These are phyloP conservation scores for Anguilla marmorata DNA, from an alignment of 2,797 vertebrate species.

Conservation along the genomic window DNA sequence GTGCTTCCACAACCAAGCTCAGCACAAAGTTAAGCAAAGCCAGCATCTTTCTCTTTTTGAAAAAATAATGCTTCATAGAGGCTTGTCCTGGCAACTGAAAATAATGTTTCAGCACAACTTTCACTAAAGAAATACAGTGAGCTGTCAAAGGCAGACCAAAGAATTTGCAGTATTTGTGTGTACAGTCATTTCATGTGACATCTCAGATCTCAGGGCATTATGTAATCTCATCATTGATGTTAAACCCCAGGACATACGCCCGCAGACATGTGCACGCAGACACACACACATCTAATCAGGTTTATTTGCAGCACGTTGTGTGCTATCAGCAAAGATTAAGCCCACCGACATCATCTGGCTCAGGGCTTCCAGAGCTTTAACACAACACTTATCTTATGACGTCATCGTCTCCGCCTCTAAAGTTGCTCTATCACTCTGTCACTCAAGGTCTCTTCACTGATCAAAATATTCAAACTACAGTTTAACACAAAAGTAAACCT, in stretches of 20 bases:
- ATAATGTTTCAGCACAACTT: not conserved
- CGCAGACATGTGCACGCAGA: not conserved
- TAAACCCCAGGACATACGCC: not conserved
- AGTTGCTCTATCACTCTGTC: not conserved
- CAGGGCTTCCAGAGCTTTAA: not conserved
- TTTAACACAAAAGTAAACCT: not conserved
- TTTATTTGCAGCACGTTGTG: slow-evolving; percentile 28
- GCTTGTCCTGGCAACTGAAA: not conserved
- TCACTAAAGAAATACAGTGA: not conserved
- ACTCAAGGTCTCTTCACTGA: not conserved
- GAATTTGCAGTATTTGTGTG: not conserved
- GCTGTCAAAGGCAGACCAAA: not conserved
- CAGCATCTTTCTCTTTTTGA: not conserved
- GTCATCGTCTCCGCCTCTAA: not conserved
- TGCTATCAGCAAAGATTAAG: slow-evolving; percentile 36
- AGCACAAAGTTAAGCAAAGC: not conserved
- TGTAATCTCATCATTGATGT: not conserved
- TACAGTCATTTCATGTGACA: not conserved
- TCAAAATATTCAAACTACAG: not conserved
- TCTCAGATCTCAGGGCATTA: slow-evolving; percentile 9
- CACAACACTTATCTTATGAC: slow-evolving; percentile 26
- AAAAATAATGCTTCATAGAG: not conserved
- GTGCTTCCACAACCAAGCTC: not conserved
- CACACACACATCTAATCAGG: slow-evolving; percentile 34
- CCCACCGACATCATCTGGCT: not conserved